These are phyloP conservation scores for Pyrgus malvae DNA, from an alignment of 2,888 invertebrate genomes.

Conservation along the genomic window DNA sequence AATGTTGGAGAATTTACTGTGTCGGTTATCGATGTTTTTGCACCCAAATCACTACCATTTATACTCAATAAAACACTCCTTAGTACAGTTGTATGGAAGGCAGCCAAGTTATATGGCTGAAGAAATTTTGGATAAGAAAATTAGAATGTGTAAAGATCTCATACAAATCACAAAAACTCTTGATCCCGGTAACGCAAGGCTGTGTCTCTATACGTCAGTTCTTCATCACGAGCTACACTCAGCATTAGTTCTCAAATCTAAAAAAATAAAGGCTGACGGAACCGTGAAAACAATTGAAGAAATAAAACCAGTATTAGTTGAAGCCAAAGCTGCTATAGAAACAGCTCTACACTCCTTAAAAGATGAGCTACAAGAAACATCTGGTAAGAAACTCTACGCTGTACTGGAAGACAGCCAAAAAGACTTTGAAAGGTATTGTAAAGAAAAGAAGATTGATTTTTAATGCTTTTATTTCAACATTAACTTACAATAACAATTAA, in stretches of 20 bases:
- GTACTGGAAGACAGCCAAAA: conserved; percentile 71
- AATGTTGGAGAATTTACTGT: conserved; percentile 84
- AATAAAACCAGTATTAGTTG: conserved; percentile 60
- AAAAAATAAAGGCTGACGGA: conserved; percentile 59
- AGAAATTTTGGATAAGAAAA: conserved; percentile 84
- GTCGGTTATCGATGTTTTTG: conserved; percentile 87
- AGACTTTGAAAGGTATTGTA: conserved; percentile 73
- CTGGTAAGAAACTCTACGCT: conserved; percentile 77
- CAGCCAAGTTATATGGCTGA: conserved; percentile 84
- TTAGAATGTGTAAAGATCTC: conserved; percentile 85
- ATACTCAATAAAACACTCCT: conserved; percentile 90
- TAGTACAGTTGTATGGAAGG: conserved; percentile 90
- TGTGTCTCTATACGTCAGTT: conserved; percentile 90
- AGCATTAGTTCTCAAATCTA: conserved; percentile 76
- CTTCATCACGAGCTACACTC: conserved; percentile 87
- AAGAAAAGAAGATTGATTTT: conserved; percentile 61
- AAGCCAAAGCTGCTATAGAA: conserved; percentile 68
- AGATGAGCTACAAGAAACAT: conserved; percentile 77
- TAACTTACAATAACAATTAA: conserved; percentile 6
- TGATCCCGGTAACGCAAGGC: conserved; percentile 87
- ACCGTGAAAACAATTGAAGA: conserved; percentile 52
- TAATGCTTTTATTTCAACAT: conserved; percentile 36
- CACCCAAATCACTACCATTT: conserved; percentile 93
- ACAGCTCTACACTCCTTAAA: conserved; percentile 68
- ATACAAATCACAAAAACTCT: conserved; percentile 83